phyloP scores from a whole-genome alignment of 2,797 vertebrate genomes.

The Tauraco hartlaubi region DNA sequence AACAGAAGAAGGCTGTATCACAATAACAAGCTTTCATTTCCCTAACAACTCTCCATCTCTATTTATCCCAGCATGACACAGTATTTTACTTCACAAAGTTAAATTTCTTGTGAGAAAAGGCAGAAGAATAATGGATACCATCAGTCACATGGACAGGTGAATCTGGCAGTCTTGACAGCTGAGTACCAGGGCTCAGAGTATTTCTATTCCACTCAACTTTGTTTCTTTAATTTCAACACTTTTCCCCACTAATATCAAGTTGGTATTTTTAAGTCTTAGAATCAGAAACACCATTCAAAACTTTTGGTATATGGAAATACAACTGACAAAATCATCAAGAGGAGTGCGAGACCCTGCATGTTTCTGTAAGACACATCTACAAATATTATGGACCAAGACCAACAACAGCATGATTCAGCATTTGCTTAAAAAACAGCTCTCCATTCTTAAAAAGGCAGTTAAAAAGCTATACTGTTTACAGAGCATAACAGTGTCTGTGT shows the following conservation, averaged over 20 bases:
- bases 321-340: background rate
- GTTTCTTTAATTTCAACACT: background rate
- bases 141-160: background rate
- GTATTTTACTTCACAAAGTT: background rate
- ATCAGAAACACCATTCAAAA: background rate
- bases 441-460: background rate
- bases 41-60: background rate
- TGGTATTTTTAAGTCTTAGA: background rate
- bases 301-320: background rate
- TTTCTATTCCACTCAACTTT: background rate
- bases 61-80: background rate
- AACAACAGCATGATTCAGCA: background rate
- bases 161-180: background rate
- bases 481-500: background rate
- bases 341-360: background rate
- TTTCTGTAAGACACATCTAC: background rate
- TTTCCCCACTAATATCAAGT: background rate
- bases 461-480: background rate
- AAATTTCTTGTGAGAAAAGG: background rate
- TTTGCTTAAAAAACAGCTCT: background rate
- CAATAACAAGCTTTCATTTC: background rate
- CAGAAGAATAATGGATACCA: background rate
- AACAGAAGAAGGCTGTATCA: background rate
- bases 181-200: background rate
- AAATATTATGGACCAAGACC: background rate